Evolutionary conservation across 2,113 vertebrate genomes (phyloP), one percentile per base, ranked within the genome.

Genomic region (Guaruba guarouba): DNA sequence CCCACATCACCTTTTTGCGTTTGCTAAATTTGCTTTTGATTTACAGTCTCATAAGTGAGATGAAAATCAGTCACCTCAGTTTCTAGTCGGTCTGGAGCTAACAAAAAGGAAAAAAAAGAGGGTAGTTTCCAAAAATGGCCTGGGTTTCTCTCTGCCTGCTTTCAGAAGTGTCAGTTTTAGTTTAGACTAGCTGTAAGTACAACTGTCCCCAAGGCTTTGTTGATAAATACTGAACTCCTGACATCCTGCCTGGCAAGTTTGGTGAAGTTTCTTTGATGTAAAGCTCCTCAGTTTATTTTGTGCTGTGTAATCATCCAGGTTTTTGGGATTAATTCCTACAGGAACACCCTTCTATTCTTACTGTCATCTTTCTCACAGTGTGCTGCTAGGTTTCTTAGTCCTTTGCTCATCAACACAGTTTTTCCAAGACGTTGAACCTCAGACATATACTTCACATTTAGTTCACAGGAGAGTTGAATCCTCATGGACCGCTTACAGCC

Each of bases 21-120:
- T 70, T 68, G 52, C 76, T 84, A 74, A 92, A 82, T 93, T 75
- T 86, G 43, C 51, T 75, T 80, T 82, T 96, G 88, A 95, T 95
- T 91, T 90, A 93, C 0, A 0, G 52, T 88, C 5, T 0, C 57
- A 20, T 71, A 90, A 91, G 59, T 39, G 75, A 94, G 76, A 84
- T 41, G 71, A 86, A 92, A 93, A 96, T 88, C 82, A 75, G 44
- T 62, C 86, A 69, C 86, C 62, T 91, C 57, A 8, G 51, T 78
- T 88, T 88, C 59, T 76, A 79, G 76, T 55, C 1, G 2, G 61
- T n/a, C 88, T 89, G 66, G 66, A 86, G 35, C 54, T 82, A 64
- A 82, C 1, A 14, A 64, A 59, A 80, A 51, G 69, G 41, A 12
- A 77, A 73, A 80, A 83, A 17, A 87, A 57, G 52, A 43, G 15